Conservation (phyloP, 2,888 invertebrate genomes). For the Melanotus villosus region DNA sequence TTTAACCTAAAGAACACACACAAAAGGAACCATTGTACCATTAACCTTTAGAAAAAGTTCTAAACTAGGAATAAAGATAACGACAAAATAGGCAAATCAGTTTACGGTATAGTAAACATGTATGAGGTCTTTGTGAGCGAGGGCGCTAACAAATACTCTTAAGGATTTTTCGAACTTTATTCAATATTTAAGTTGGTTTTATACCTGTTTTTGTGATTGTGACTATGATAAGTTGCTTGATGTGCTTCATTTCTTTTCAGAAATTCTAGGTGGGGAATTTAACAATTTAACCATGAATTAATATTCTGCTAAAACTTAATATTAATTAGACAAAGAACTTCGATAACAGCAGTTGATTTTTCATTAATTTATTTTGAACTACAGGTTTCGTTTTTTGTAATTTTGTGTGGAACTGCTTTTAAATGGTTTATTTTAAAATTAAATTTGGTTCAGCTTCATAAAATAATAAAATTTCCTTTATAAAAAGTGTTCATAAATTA, state of each 20-base stretch:
- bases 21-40: slow-evolving; percentile 36
- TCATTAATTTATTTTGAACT: too few species aligned
- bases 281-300: too few species aligned
- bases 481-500: too few species aligned
- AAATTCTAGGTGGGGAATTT: neutral
- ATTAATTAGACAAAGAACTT: too few species aligned
- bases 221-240: slow-evolving; percentile 7
- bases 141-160: slow-evolving; percentile 46
- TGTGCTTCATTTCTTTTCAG: too few species aligned
- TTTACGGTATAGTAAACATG: slow-evolving; percentile 55
- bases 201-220: slow-evolving; percentile 13
- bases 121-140: slow-evolving; percentile 42
- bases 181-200: slow-evolving; percentile 41
- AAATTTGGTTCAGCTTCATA: too few species aligned
- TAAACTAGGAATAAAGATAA: slow-evolving; percentile 43
- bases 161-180: slow-evolving; percentile 38
- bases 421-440: too few species aligned
- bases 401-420: too few species aligned
- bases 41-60: slow-evolving; percentile 39
- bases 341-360: too few species aligned
- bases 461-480: too few species aligned
- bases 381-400: too few species aligned
- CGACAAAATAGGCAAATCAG: slow-evolving; percentile 56
- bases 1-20: slow-evolving; percentile 26
- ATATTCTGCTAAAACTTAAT: too few species aligned